Conservation (phyloP, 1,140 invertebrate species). For the Atta colombica region DNA sequence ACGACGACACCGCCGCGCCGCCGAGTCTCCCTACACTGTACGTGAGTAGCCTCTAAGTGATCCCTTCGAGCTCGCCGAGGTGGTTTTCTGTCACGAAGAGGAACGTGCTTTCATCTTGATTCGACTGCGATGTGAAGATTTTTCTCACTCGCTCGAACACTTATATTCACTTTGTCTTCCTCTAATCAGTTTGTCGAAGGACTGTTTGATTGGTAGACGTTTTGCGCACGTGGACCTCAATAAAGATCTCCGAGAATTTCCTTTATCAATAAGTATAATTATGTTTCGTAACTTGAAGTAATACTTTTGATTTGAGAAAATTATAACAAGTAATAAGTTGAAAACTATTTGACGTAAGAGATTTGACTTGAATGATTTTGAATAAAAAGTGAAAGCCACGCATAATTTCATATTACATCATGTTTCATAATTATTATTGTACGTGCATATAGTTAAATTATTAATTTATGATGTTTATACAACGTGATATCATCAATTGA, state of each 20-base stretch:
- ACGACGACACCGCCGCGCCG: slow-evolving; percentile 21
- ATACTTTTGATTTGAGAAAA: slow-evolving; percentile 13
- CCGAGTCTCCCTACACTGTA: slow-evolving; percentile 35
- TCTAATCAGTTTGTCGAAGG: background rate
- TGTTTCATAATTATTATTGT: background rate
- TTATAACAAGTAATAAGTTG: background rate
- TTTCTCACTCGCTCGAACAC: background rate
- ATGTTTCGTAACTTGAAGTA: background rate
- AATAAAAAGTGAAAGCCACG: slow-evolving; percentile 7
- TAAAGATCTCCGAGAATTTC: slow-evolving; percentile 24
- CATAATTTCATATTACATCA: background rate
- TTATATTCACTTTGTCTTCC: background rate
- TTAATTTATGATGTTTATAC: background rate
- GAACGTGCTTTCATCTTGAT: slow-evolving; percentile 15
- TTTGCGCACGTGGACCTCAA: background rate
- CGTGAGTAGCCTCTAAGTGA: slow-evolving; percentile 59
- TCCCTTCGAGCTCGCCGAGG: slow-evolving; percentile 38
- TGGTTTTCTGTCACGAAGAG: slow-evolving; percentile 12
- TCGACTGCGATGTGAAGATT: background rate
- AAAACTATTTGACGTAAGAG: background rate
- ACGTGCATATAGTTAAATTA: background rate
- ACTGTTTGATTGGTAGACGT: background rate
- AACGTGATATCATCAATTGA: background rate
- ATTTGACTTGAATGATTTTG: slow-evolving; percentile 21
- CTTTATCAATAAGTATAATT: slow-evolving; percentile 25